Percentiles rank a stretch among this genome's conserved stretches.
Evolutionary conservation across 1,140 invertebrate species (phyloP).

Genomic region (Theocolax elegans): DNA sequence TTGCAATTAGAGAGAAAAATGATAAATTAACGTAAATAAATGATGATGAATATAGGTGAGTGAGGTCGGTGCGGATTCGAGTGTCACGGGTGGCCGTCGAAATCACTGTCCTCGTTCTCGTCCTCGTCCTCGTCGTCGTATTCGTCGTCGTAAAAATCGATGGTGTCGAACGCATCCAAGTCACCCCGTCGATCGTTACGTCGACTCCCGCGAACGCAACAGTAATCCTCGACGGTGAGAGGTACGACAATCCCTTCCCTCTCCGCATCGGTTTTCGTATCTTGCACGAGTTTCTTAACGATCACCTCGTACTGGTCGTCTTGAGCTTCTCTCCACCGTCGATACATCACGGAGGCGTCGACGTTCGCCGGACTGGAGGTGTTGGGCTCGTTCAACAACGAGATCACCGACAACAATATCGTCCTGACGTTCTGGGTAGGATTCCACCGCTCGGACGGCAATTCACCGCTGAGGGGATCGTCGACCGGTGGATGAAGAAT

Average conservation of each 20-base stretch:
- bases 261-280: constrained; percentile 92
- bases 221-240: constrained; percentile 97
- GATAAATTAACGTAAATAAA: too few relatives aligned
- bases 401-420: constrained; percentile 97
- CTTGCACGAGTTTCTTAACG: constrained; percentile 97
- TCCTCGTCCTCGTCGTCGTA: constrained; percentile 69
- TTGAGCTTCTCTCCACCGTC: constrained; percentile 97
- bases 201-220: constrained; percentile 76
- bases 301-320: constrained; percentile 99
- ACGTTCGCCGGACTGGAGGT: constrained; percentile 99
- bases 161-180: constrained; percentile 75
- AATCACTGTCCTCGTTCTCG: constrained; percentile 78
- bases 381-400: constrained; percentile 99
- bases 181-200: constrained; percentile 75
- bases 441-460: constrained; percentile 99
- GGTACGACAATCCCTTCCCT: constrained; percentile 97
- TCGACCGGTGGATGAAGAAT: constrained; percentile 99
- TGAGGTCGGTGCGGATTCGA: not conserved
- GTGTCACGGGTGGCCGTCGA: not conserved
- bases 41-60: too few relatives aligned
- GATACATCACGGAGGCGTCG: constrained; percentile 99
- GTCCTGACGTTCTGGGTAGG: constrained; percentile 99
- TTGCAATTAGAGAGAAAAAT: too few relatives aligned
- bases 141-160: constrained; percentile 85
- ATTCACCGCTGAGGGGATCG: constrained; percentile 97